These are phyloP conservation scores for Pavo muticus DNA, from an alignment of 2,113 vertebrate species.

Conservation along the genomic window DNA sequence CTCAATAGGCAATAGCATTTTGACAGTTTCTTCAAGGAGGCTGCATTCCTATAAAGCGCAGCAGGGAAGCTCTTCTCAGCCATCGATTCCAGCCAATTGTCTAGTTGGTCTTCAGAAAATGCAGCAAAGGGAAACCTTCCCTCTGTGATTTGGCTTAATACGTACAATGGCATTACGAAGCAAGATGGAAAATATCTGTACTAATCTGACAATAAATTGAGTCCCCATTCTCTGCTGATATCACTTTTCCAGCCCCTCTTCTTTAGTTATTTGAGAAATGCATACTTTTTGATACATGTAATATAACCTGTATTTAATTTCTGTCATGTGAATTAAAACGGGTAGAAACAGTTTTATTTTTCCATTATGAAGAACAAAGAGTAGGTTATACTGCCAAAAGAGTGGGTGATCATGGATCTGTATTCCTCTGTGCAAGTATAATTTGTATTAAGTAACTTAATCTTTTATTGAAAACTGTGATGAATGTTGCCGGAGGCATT, in stretches of 20 bases:
- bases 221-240: not conserved
- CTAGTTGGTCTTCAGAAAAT: not conserved
- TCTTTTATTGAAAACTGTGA: not conserved
- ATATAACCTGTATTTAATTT: not conserved
- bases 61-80: not conserved
- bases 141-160: not conserved
- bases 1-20: not conserved
- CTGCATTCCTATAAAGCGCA: not conserved
- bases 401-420: not conserved
- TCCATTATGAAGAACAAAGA: not conserved
- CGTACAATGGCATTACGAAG: not conserved
- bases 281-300: not conserved
- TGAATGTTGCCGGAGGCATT: not conserved
- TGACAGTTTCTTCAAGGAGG: not conserved
- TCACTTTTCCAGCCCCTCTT: accelerated
- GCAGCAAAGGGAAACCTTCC: not conserved
- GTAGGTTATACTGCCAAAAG: not conserved
- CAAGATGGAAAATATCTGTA: not conserved
- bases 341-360: not conserved
- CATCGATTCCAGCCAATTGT: not conserved
- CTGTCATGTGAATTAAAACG: not conserved
- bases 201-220: not conserved
- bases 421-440: not conserved
- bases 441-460: not conserved
- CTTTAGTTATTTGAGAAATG: not conserved